Conservation (phyloP, 2,888 invertebrate genomes). For the Stramonita haemastoma region DNA sequence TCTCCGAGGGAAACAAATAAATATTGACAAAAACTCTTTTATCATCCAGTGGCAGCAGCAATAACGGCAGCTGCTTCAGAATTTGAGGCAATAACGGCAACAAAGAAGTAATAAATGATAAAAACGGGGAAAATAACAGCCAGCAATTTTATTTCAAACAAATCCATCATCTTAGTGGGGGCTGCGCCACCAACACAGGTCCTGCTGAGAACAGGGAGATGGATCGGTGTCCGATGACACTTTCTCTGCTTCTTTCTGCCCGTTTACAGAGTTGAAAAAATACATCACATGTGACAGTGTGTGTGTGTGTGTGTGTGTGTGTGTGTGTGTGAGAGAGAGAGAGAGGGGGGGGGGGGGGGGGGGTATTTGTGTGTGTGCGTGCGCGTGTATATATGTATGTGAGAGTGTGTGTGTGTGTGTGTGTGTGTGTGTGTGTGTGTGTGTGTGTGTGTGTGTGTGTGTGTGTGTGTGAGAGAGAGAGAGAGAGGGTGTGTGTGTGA, state of each 20-base stretch:
- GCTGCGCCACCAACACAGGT: too few species aligned
- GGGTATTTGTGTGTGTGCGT: not conserved
- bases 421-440: not conserved
- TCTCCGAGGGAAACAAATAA: too few species aligned
- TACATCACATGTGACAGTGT: not conserved
- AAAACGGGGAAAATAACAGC: not conserved
- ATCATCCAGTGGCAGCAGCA: too few species aligned
- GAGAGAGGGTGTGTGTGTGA: too few species aligned
- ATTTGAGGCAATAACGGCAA: too few species aligned
- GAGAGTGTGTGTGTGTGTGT: not conserved
- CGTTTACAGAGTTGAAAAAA: too few species aligned
- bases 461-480: slow-evolving; percentile 3
- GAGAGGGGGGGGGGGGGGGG: not conserved
- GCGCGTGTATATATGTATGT: not conserved
- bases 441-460: slow-evolving; percentile 6
- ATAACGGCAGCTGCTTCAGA: too few species aligned
- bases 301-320: too few species aligned
- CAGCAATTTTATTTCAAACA: not conserved
- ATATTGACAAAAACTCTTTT: too few species aligned
- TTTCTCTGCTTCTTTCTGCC: too few species aligned
- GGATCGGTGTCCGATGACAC: not conserved
- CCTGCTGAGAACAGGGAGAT: too few species aligned
- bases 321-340: not conserved
- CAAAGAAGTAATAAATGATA: not conserved
- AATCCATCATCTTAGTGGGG: not conserved